Percentiles rank a stretch among this genome's conserved stretches.
These are phyloP conservation scores for Erannis defoliaria DNA, from an alignment of 2,888 invertebrate species.

Conservation along the genomic window DNA sequence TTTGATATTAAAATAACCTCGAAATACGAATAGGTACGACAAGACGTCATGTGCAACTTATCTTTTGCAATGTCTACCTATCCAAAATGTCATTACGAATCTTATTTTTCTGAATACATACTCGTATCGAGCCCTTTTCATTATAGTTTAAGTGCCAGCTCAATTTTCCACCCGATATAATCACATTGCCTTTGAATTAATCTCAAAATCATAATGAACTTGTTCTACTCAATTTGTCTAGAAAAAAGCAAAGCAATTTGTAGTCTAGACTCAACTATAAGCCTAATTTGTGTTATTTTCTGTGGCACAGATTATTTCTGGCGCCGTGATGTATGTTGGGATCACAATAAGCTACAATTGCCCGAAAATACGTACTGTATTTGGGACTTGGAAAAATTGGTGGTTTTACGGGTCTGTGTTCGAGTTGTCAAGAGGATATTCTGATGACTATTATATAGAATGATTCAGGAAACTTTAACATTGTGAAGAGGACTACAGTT, in stretches of 20 bases:
- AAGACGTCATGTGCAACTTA: not conserved
- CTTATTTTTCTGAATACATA: not conserved
- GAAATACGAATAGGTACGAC: not conserved
- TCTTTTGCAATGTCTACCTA: not conserved
- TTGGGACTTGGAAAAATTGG: slow-evolving; percentile 1
- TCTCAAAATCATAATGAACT: slow-evolving; percentile 21
- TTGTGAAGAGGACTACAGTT: too few species aligned
- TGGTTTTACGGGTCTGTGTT: slow-evolving; percentile 2
- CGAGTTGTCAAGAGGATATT: not conserved
- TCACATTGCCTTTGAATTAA: slow-evolving; percentile 13
- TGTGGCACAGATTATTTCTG: slow-evolving; percentile 34
- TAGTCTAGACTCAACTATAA: slow-evolving; percentile 35
- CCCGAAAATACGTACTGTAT: slow-evolving; percentile 10
- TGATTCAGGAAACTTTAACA: too few species aligned
- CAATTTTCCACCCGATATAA: slow-evolving; percentile 19
- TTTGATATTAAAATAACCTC: too few species aligned
- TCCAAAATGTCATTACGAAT: not conserved
- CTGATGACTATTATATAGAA: too few species aligned
- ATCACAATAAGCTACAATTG: slow-evolving; percentile 34
- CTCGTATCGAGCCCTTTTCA: slow-evolving; percentile 1
- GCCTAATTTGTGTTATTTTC: slow-evolving; percentile 37
- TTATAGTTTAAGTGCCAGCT: slow-evolving; percentile 10
- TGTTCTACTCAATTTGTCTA: slow-evolving; percentile 4
- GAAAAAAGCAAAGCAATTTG: slow-evolving; percentile 33
- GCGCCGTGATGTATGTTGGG: slow-evolving; percentile 36